Base-by-base conservation (phyloP, 1,140 invertebrate species). In the Cecropterus lyciades region DNA sequence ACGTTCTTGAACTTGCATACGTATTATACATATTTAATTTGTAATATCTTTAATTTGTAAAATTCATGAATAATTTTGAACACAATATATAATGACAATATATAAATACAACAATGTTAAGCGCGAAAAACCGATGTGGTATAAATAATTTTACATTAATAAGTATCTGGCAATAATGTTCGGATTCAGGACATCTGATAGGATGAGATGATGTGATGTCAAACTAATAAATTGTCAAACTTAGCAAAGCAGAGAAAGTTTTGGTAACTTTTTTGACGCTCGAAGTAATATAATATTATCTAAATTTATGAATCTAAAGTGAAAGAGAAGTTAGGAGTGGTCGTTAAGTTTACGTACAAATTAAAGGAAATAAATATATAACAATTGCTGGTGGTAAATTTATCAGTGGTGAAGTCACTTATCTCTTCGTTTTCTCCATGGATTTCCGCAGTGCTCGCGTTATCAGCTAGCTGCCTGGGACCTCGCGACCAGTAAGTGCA, bases 241-340 rank as follows among this genome's bases (percentile, higher is more conserved):
- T 49, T 49, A 49, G 20, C 14, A 59, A 42, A 49, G 20, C 14
- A 59, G 56, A 59, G 56, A 59, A 59, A 59, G 56, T 59, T 57
- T 49, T 49, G 46, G 11, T 49, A 49, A 49, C 16, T 49, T 49
- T 15, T 49, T 43, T 43, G 40, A 49, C 5, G 24, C 17, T n/a
- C 1, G 14, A 46, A 59, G 11, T 33, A 46, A 46, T 59, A 27
- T 15, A 46, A 7, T 11, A 46, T 27, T 10, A 46, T 30, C 4
- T 27, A 16, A 10, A 24, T 59, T 8, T 0, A 10, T 46, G 3
- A 30, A 16, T 46, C 14, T 30, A 24, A 33, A 59, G 56, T 30
- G 43, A 5, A 30, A 46, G 45, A 46, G 11, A 46, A 57, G 24
- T 2, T 45, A 15, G 8, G n/a, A 45, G 2, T 10, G 42, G 4